A percentile compares a stretch with the other conserved stretches of the same genome.
phyloP scores from a whole-genome alignment of 2,113 vertebrate genomes.

The Meleagris gallopavo region DNA sequence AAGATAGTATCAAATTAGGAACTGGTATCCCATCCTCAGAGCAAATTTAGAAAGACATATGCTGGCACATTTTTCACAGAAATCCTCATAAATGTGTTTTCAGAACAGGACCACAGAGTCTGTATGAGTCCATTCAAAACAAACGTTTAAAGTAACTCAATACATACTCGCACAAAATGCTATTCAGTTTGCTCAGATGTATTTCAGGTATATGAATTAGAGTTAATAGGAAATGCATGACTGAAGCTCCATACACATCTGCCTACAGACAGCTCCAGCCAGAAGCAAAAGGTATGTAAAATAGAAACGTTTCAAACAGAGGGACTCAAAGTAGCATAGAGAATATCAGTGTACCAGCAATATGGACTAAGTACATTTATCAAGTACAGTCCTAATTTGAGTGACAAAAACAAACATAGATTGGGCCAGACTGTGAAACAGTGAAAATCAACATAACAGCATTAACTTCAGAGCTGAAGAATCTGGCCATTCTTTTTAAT shows the following conservation, averaged over 20 bases:
- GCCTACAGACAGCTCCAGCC: neutral
- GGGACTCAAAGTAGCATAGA: neutral
- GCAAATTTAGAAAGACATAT: neutral
- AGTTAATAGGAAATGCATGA: constrained; percentile 1
- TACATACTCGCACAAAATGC: neutral
- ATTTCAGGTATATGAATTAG: neutral
- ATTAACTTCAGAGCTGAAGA: constrained; percentile 2
- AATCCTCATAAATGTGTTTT: neutral
- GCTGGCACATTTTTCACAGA: neutral
- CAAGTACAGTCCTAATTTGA: neutral
- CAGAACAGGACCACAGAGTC: neutral
- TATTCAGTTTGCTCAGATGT: neutral
- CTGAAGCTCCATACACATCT: neutral
- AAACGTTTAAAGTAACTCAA: neutral
- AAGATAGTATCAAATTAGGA: neutral
- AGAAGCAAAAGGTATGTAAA: neutral
- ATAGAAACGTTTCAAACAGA: neutral
- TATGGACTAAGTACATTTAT: neutral
- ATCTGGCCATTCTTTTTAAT: neutral
- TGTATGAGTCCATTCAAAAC: neutral
- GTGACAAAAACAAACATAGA: neutral
- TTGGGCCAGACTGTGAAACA: neutral
- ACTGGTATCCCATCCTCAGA: neutral
- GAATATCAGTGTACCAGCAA: neutral
- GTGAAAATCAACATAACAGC: neutral